Percentiles rank a stretch among this genome's conserved stretches.
Conservation (phyloP, 2,113 vertebrate species). For the Cnemophilus loriae region DNA sequence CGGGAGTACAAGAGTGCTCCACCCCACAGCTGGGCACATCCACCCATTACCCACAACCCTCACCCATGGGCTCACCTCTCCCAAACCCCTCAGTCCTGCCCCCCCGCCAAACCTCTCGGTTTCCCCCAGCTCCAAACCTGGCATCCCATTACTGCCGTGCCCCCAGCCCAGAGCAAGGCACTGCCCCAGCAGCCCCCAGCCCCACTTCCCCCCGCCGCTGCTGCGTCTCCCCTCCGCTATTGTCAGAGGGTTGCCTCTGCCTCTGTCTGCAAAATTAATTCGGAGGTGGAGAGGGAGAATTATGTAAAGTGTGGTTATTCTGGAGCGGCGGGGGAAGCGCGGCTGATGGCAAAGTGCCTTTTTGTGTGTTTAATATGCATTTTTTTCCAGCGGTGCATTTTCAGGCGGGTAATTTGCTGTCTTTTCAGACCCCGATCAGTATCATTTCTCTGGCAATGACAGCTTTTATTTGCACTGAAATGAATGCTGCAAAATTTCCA, state of each 20-base stretch:
- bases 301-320: slow-evolving; percentile 77
- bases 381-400: slow-evolving; percentile 73
- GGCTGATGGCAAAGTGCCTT: slow-evolving; percentile 74
- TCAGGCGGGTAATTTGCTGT: slow-evolving; percentile 80
- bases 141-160: fast-evolving
- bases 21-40: not conserved
- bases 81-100: not conserved
- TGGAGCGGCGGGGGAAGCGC: slow-evolving; percentile 57
- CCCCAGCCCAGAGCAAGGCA: not conserved
- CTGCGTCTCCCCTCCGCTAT: not conserved
- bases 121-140: not conserved
- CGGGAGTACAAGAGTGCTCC: fast-evolving
- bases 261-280: slow-evolving; percentile 70
- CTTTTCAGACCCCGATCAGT: slow-evolving; percentile 82
- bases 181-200: not conserved
- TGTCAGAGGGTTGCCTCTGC: slow-evolving; percentile 61
- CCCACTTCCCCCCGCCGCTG: not conserved
- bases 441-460: slow-evolving; percentile 81
- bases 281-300: slow-evolving; percentile 68
- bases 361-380: slow-evolving; percentile 83
- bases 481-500: slow-evolving; percentile 79
- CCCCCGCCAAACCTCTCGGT: fast-evolving
- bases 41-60: not conserved
- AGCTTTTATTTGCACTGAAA: slow-evolving; percentile 83
- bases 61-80: not conserved